These are phyloP conservation scores for Pseudopipra pipra DNA, from an alignment of 2,113 vertebrate genomes.

Conservation along the genomic window DNA sequence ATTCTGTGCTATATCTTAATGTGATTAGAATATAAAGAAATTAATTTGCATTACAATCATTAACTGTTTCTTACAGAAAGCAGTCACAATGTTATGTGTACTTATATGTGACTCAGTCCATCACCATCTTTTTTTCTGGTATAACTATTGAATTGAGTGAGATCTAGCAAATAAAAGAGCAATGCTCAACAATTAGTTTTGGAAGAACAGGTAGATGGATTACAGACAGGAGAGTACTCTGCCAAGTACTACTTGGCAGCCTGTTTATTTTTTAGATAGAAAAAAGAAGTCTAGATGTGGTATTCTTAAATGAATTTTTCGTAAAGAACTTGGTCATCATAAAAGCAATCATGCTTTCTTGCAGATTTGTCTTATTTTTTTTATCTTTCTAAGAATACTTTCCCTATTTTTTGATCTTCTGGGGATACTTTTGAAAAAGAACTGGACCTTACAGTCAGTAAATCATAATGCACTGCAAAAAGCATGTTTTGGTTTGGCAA, in stretches of 20 bases:
- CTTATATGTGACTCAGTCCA: not conserved
- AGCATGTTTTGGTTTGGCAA: not conserved
- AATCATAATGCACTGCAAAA: not conserved
- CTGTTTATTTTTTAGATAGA: not conserved
- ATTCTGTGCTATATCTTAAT: not conserved
- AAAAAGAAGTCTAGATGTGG: not conserved
- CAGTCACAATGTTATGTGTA: not conserved
- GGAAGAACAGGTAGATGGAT: not conserved
- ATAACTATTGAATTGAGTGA: not conserved
- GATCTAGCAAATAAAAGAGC: not conserved
- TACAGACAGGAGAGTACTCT: not conserved
- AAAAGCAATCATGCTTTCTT: not conserved
- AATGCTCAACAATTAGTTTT: not conserved
- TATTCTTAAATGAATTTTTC: not conserved
- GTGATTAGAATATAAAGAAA: not conserved
- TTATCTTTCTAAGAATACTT: not conserved
- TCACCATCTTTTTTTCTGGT: not conserved
- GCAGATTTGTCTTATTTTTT: not conserved
- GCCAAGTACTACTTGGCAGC: not conserved
- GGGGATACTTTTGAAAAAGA: not conserved
- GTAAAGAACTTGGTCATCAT: not conserved
- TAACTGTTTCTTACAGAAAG: not conserved
- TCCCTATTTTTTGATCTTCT: not conserved
- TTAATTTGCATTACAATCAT: not conserved
- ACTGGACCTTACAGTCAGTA: not conserved